These are phyloP conservation scores for Anoplopoma fimbria DNA, from an alignment of 2,113 vertebrate genomes.

Conservation along the genomic window DNA sequence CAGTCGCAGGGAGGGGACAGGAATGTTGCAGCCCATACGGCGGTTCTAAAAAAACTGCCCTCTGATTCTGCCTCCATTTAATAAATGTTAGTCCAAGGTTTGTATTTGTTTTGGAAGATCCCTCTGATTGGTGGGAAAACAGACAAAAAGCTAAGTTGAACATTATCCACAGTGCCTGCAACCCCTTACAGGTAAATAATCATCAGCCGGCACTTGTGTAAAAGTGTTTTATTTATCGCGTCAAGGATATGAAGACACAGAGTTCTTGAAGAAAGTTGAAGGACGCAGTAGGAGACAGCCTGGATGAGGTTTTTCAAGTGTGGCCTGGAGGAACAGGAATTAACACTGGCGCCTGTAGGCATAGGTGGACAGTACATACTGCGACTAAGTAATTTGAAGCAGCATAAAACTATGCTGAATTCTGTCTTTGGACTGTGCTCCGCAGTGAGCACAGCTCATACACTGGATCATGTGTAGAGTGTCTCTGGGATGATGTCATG, in stretches of 20 bases:
- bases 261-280: not conserved
- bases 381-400: not conserved
- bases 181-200: not conserved
- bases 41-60: not conserved
- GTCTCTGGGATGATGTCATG: slow-evolving; percentile 48
- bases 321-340: not conserved
- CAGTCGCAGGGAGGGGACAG: not conserved
- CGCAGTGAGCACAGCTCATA: not conserved
- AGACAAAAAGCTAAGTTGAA: not conserved
- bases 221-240: not conserved
- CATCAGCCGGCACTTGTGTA: not conserved
- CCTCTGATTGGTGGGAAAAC: not conserved
- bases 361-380: no score
- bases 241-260: not conserved
- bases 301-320: not conserved
- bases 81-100: not conserved
- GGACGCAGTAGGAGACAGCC: not conserved
- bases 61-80: not conserved
- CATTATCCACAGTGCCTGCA: not conserved
- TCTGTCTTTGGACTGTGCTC: not conserved
- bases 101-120: not conserved
- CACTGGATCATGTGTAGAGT: not conserved
- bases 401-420: not conserved
- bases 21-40: not conserved
- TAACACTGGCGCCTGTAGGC: not conserved